Evolutionary conservation across 2,113 vertebrate genomes (phyloP).

Genomic region (Istiophorus platypterus): DNA sequence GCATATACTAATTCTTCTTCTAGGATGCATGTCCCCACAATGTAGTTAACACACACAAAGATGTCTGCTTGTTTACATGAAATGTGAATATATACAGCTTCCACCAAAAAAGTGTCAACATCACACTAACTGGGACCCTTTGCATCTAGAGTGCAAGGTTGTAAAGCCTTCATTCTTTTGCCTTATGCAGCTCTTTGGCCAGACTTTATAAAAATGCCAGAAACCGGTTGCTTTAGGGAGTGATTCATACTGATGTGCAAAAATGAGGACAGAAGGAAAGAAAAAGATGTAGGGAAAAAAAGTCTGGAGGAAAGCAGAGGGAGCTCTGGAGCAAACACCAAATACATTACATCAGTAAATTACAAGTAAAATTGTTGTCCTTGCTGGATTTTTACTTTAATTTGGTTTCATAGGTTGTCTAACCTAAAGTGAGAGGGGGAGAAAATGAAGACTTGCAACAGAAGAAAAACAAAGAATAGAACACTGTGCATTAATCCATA

Average conservation of each 20-base stretch:
- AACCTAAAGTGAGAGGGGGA: background rate
- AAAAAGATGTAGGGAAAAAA: constrained; percentile 10
- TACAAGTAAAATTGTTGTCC: constrained; percentile 60
- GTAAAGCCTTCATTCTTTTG: constrained; percentile 21
- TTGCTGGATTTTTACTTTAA: constrained; percentile 68
- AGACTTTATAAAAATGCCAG: constrained; percentile 63
- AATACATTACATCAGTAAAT: constrained; percentile 73
- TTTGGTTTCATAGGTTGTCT: constrained; percentile 55
- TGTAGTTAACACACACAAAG: no score
- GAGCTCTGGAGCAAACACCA: constrained; percentile 46
- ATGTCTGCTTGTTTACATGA: background rate
- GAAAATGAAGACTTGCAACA: background rate
- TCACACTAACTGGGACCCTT: background rate
- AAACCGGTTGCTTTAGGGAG: constrained; percentile 63
- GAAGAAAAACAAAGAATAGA: background rate
- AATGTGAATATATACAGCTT: background rate
- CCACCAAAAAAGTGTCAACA: background rate
- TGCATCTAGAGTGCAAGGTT: background rate
- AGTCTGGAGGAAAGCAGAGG: constrained; percentile 1
- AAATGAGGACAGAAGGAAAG: constrained; percentile 23
- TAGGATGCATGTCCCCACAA: no score
- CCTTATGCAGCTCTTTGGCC: constrained; percentile 40
- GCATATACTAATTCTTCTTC: no score
- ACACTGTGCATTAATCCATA: no score
- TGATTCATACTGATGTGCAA: constrained; percentile 75